Percentiles rank a stretch among this genome's conserved stretches.
Conservation (phyloP, 2,113 vertebrate genomes). For the Pithys albifrons region DNA sequence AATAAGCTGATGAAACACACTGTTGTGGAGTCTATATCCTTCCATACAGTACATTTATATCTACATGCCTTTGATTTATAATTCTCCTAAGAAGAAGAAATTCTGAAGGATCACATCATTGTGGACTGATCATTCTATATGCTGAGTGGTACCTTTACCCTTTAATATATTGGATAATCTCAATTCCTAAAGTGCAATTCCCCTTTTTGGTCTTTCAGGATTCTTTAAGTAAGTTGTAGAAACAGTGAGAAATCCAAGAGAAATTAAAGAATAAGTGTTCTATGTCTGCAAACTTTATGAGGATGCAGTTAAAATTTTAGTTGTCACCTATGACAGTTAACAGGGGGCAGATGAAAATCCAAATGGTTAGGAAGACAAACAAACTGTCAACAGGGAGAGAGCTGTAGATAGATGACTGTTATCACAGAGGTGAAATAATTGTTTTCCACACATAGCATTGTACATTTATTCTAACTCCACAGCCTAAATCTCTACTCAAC, state of each 20-base stretch:
- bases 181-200: background rate
- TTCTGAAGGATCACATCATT: slow-evolving; percentile 8
- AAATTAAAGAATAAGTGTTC: background rate
- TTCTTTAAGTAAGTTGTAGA: background rate
- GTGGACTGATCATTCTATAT: background rate
- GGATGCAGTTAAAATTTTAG: background rate
- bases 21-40: background rate
- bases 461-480: background rate
- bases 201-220: background rate
- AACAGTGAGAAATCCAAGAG: background rate
- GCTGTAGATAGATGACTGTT: background rate
- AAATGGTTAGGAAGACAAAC: background rate
- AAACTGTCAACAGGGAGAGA: background rate
- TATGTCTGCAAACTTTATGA: background rate
- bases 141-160: background rate
- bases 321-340: background rate
- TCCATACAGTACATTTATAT: background rate
- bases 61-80: slow-evolving; percentile 40
- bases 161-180: background rate
- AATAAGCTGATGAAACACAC: slow-evolving; percentile 50
- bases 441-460: background rate
- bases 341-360: background rate
- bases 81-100: slow-evolving; percentile 9
- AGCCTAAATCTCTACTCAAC: background rate
- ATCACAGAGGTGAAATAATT: background rate